Percentiles rank a stretch among this genome's conserved stretches.
Conservation (phyloP, 2,113 vertebrate genomes). For the Nestor notabilis region DNA sequence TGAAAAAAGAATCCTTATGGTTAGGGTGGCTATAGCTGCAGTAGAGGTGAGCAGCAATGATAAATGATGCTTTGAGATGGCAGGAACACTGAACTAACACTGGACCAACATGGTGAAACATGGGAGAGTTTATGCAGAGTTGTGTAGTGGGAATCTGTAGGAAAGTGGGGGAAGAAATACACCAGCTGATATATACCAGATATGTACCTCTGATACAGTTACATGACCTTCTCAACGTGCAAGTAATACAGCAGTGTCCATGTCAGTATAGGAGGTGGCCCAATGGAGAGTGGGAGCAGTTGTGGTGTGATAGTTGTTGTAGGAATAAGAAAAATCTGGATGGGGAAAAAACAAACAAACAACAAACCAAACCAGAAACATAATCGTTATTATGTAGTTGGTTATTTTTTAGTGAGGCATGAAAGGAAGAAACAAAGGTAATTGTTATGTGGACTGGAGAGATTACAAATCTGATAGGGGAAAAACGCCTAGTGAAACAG, state of each 20-base stretch:
- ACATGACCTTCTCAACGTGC: not conserved
- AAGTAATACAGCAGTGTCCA: not conserved
- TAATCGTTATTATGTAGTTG: not conserved
- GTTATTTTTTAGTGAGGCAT: not conserved
- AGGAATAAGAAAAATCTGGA: not conserved
- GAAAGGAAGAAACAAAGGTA: not conserved
- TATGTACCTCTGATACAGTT: not conserved
- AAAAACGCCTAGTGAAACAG: not conserved
- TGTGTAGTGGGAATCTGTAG: not conserved
- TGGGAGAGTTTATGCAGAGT: not conserved
- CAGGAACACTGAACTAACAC: not conserved
- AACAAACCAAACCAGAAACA: not conserved
- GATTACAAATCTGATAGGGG: not conserved
- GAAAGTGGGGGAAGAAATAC: not conserved
- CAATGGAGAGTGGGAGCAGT: not conserved
- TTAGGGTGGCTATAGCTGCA: not conserved
- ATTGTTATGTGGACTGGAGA: not conserved
- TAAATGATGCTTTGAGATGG: not conserved
- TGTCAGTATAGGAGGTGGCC: not conserved
- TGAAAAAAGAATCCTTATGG: not conserved
- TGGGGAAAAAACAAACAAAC: fast-evolving
- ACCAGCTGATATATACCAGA: not conserved
- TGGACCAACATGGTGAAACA: not conserved
- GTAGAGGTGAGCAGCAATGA: not conserved
- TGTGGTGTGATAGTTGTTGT: not conserved